Base-by-base conservation (phyloP, 2,888 invertebrate genomes). In the Crossocerus cetratus region DNA sequence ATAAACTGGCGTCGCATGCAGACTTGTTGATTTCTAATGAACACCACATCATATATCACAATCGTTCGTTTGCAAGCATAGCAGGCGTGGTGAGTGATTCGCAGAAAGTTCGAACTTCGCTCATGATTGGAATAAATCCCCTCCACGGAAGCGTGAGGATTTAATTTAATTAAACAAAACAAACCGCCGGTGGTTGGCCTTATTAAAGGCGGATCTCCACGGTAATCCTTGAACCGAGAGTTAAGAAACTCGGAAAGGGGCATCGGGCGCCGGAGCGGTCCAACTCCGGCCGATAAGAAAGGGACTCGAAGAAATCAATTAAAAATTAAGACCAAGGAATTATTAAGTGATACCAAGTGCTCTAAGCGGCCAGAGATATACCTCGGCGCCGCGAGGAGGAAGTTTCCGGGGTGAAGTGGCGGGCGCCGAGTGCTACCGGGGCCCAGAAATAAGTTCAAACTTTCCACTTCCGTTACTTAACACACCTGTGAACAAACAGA, bases 81-180 rank as follows among this genome's bases (percentile, higher is more conserved):
- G 32, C 32, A 32, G 8, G 5, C 11, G 32, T 11, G 8, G 11
- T 11, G 11, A 32, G 11, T 4, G 5, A 8, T 32, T 32, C 32
- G 3, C 32, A 32, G 32, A 32, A 32, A 32, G 32, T 32, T 32
- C 32, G 32, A 32, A 32, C 32, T 0, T 11, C 8, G 32, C 11
- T 32, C 32, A 8, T 11, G 32, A 32, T 32, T 32, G 32, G 32
- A 32, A 32, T 32, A 32, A 32, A 8, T 43, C 57, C n/a, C 3
- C 23, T 13, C 5, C 23, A 60, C 3, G 42, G 67, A 76, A 43
- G 22, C 62, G 57, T 63, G 56, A 54, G 60, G 65, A 56, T 76
- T 32, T 32, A 32, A 74, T 81, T 83, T 77, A 83, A 84, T 83
- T 81, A 82, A 83, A 78, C 67, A 75, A 76, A 74, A 69, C 71